Evolutionary conservation across 1,140 invertebrate species (phyloP).

Genomic region (Anastatus disparis): DNA sequence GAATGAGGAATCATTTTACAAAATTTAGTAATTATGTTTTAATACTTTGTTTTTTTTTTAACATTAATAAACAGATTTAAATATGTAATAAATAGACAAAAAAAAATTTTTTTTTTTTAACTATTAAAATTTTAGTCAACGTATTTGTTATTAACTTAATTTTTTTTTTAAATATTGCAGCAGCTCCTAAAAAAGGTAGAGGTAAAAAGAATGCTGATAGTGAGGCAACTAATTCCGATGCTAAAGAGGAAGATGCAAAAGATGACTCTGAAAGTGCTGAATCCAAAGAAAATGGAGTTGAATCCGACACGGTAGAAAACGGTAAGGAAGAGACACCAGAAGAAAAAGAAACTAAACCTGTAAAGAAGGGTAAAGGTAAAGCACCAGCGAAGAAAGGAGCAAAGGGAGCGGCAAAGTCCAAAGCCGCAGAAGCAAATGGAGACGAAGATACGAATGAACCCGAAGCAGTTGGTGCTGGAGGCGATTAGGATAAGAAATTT

Average conservation of each 20-base stretch:
- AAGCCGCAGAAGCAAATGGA: background rate
- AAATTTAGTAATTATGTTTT: too few relatives aligned
- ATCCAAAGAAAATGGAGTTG: slow-evolving; percentile 29
- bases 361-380: slow-evolving; percentile 19
- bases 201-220: slow-evolving; percentile 37
- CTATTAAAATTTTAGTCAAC: too few relatives aligned
- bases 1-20: too few relatives aligned
- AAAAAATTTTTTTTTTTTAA: slow-evolving; percentile 13
- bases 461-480: slow-evolving; percentile 11
- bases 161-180: slow-evolving; percentile 2
- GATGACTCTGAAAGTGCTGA: slow-evolving; percentile 13
- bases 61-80: background rate
- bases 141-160: background rate
- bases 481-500: slow-evolving; percentile 34
- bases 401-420: slow-evolving; percentile 11
- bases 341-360: slow-evolving; percentile 16
- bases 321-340: slow-evolving; percentile 33
- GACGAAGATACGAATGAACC: slow-evolving; percentile 27
- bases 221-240: slow-evolving; percentile 22
- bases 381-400: slow-evolving; percentile 32
- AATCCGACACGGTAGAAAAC: slow-evolving; percentile 26
- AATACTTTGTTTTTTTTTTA: too few relatives aligned
- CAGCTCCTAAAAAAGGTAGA: slow-evolving; percentile 36
- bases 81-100: background rate
- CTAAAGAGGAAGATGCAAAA: slow-evolving; percentile 24